Evolutionary conservation across 2,797 vertebrate genomes (phyloP), one percentile per base, ranked within the genome.

Genomic region (Pogonophryne albipinna): DNA sequence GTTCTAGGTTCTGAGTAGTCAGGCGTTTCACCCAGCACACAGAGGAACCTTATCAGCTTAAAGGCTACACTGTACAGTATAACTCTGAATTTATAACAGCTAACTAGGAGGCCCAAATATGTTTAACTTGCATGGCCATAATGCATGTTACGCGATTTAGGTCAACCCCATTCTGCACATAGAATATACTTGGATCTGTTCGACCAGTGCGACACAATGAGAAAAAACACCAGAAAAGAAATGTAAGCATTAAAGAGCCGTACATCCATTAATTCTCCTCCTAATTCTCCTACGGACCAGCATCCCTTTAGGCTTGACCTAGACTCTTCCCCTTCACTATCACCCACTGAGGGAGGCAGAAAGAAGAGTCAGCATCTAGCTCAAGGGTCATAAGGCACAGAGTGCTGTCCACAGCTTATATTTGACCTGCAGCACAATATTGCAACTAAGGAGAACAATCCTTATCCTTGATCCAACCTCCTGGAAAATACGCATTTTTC

Each of bases 1-100:
- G 96, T 92, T 97, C 95, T 96, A 95, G 94, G 94, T 94, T 96
- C 92, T 92, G 93, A 95, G 94, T 86, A 87, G 93, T 79, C 91
- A 95, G 93, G 92, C n/a, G 71, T 9, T 94, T 92, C 92, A 92
- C 94, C 79, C 80, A 91, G 94, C 91, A 93, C 93, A 95, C 93
- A 12, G 88, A 92, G 93, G 91, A 96, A 95, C 86, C 59, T 38
- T 92, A 96, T 93, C 94, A 92, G 85, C 85, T 92, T 94, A 19
- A 56, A 53, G 27, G 49, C 52, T 47, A 55, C 69, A 66, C 58
- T 89, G 93, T 90, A 23, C 23, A 23, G 23, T 23, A 86, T 89
- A 90, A 84, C 83, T 92, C 92, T 90, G 90, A 91, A 92, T 89
- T 92, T 92, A 84, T 90, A 85, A 89, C 85, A 85, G 93, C 93